Conservation (phyloP, 37 sponge, comb jelly and placozoan species). For the Theonella swinhoei region DNA sequence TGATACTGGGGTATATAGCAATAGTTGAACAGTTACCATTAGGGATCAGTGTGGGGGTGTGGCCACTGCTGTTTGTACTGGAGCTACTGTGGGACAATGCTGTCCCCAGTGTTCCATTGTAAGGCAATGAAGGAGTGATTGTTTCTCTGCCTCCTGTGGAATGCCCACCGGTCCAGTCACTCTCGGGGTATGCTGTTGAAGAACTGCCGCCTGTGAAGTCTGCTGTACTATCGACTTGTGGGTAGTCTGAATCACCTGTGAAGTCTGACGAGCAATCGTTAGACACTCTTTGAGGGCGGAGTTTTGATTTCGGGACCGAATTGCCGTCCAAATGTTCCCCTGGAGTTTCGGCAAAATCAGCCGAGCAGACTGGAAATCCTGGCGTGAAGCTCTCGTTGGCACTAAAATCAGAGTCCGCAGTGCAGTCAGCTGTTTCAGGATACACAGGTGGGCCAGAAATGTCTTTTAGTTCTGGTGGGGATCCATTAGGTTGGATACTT, state of each 20-base stretch:
- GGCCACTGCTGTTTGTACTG: background rate
- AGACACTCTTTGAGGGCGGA: background rate
- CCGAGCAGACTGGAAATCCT: background rate
- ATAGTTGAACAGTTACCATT: background rate
- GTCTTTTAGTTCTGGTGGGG: background rate
- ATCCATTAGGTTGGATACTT: background rate
- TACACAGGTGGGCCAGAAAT: background rate
- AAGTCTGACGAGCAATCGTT: background rate
- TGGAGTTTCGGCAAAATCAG: background rate
- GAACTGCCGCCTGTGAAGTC: background rate
- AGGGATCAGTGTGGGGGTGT: background rate
- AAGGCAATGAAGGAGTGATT: background rate
- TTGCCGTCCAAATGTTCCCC: no score
- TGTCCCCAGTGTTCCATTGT: background rate
- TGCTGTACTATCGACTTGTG: background rate
- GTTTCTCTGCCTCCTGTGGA: background rate
- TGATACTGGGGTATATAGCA: background rate
- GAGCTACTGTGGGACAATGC: background rate
- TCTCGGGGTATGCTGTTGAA: background rate
- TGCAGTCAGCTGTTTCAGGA: background rate
- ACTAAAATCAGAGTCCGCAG: background rate
- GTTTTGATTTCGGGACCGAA: background rate
- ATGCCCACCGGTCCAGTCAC: background rate
- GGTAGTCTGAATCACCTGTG: background rate
- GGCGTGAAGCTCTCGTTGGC: background rate